A percentile compares a stretch with the other conserved stretches of the same genome.
Evolutionary conservation across 2,797 vertebrate genomes (phyloP).

Genomic region (Meda fulgida): DNA sequence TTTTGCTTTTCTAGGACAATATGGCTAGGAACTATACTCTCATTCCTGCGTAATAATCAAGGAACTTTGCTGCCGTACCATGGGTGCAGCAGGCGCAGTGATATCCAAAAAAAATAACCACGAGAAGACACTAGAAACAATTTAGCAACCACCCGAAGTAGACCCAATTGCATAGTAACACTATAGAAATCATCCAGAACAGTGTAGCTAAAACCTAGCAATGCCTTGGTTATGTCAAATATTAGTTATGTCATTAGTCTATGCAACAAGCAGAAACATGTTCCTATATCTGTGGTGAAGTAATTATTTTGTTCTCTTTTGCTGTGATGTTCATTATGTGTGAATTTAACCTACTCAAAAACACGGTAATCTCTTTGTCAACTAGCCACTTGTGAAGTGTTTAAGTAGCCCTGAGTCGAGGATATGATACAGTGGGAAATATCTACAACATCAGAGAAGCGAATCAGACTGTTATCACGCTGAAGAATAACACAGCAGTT

Average conservation of each 20-base stretch:
- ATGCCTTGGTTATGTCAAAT: background rate
- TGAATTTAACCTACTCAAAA: background rate
- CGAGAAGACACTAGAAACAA: background rate
- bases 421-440: conserved; percentile 38
- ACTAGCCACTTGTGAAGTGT: background rate
- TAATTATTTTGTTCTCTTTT: too few relatives aligned
- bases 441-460: conserved; percentile 35
- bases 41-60: too few relatives aligned
- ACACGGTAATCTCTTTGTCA: background rate
- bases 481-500: conserved; percentile 29
- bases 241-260: background rate
- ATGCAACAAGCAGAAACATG: background rate
- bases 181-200: too few relatives aligned
- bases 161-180: too few relatives aligned
- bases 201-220: background rate
- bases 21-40: too few relatives aligned
- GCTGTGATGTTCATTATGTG: background rate
- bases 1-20: too few relatives aligned
- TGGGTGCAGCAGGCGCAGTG: too few relatives aligned
- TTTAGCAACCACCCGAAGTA: too few relatives aligned
- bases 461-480: conserved; percentile 35
- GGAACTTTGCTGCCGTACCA: too few relatives aligned
- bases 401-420: background rate
- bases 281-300: background rate
- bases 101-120: too few relatives aligned